A percentile compares a stretch with the other conserved stretches of the same genome.
Evolutionary conservation across 2,113 vertebrate species (phyloP).

Genomic region (Pongo abelii): DNA sequence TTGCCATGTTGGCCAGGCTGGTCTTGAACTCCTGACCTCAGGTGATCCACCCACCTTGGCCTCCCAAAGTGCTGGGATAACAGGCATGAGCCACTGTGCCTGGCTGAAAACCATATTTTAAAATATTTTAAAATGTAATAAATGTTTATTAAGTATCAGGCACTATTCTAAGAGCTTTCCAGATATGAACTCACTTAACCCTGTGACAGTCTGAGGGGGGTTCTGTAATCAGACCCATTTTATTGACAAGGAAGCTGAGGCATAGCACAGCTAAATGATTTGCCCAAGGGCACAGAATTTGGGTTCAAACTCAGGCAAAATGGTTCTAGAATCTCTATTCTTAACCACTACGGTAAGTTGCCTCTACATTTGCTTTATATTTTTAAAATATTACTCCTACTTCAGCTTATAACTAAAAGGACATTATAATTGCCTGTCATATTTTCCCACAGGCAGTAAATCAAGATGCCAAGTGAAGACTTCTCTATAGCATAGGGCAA

Average conservation of each 20-base stretch:
- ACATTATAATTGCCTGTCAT: background rate
- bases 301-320: background rate
- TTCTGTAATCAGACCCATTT: background rate
- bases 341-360: background rate
- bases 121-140: background rate
- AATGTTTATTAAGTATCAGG: background rate
- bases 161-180: background rate
- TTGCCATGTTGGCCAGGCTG: no score
- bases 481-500: background rate
- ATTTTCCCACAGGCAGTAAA: background rate
- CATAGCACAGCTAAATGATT: background rate
- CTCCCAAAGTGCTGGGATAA: no score
- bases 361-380: background rate
- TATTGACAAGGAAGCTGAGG: background rate
- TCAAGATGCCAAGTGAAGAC: background rate
- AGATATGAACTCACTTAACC: background rate
- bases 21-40: no score
- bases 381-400: conserved; percentile 28
- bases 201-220: background rate
- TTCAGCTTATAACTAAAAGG: background rate
- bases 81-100: no score
- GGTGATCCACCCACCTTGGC: no score
- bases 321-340: background rate
- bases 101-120: background rate
- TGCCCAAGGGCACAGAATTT: background rate